Percentiles rank a stretch among this genome's conserved stretches.
Conservation (phyloP, 2,888 invertebrate genomes). For the Drosophila borealis region DNA sequence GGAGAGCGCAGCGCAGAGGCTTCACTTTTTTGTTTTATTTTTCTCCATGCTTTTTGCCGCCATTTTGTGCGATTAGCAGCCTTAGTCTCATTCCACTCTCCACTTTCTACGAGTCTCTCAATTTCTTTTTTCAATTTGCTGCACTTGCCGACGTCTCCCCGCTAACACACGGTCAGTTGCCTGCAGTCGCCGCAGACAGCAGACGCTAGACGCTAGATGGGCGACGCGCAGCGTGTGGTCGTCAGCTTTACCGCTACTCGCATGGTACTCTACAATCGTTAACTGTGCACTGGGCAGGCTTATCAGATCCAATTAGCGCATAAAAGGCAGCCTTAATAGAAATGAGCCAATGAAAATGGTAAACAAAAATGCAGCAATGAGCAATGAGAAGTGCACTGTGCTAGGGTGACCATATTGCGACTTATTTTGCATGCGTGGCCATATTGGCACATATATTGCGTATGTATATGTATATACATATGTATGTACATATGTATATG, state of each 20-base stretch:
- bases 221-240: neutral
- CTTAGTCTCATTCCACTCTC: constrained; percentile 26
- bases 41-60: constrained; percentile 58
- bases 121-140: constrained; percentile 48
- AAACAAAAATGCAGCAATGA: neutral
- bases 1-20: constrained; percentile 21
- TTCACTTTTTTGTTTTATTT: constrained; percentile 10
- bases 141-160: constrained; percentile 17
- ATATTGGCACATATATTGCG: neutral
- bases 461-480: neutral
- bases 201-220: neutral
- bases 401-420: no score
- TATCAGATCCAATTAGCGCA: constrained; percentile 41
- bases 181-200: constrained; percentile 42
- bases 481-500: neutral
- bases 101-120: neutral
- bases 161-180: constrained; percentile 28
- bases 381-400: no score
- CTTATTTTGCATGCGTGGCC: no score
- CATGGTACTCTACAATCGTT: constrained; percentile 44
- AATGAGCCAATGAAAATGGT: neutral
- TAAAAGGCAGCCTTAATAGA: constrained; percentile 9
- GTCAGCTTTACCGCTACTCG: constrained; percentile 24
- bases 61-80: constrained; percentile 77
- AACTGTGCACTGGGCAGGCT: constrained; percentile 30